Base-by-base conservation (phyloP, 2,113 vertebrate genomes). In the Oncorhynchus tshawytscha region DNA sequence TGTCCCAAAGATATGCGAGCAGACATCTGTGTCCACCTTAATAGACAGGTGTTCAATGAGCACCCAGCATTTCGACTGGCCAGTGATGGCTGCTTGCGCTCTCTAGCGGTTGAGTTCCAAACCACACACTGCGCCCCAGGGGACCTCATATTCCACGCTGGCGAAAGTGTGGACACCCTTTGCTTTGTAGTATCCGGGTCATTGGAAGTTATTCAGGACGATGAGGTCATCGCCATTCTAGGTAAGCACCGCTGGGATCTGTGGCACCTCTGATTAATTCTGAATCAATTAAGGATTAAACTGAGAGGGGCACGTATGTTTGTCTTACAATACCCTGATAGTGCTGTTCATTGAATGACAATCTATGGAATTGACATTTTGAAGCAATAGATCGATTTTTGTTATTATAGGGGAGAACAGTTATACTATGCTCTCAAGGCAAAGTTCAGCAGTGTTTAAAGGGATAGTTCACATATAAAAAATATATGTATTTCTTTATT, bases 1-100 rank as follows among this genome's bases (percentile, higher is more conserved):
- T 99, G 98, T 91, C 98, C 98, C 69, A 99, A 99, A 92, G 98
- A 99, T 90, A 99, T 99, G 98, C 94, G 98, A 71, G 98, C 98
- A 0, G 98, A 99, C 88, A 99, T 99, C 86, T 99, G 98, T 0
- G 98, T 99, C 62, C 98, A 99, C 88, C 95, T 99, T 54, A 99
- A 99, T 92, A 86, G 96, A 20, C 97, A 99, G 74, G 98, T 99
- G 82, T 99, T 99, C 82, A 99, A 99, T 0, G 98, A 99, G 84
- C 98, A 99, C 84, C 97, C 97, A 0, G 98, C 98, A 22, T 99
- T 99, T 74, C 95, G 98, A 11, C 91, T 99, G 88, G 98, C 98
- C 73, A 99, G 98, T 0, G 98, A 99, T 0, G 97, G 98, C 86
- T 99, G 98, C 75, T 86, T 99, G 82, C 95, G 98, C 39, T 97